Conservation (phyloP, 2,113 vertebrate species). For the Hippocampus abdominalis region DNA sequence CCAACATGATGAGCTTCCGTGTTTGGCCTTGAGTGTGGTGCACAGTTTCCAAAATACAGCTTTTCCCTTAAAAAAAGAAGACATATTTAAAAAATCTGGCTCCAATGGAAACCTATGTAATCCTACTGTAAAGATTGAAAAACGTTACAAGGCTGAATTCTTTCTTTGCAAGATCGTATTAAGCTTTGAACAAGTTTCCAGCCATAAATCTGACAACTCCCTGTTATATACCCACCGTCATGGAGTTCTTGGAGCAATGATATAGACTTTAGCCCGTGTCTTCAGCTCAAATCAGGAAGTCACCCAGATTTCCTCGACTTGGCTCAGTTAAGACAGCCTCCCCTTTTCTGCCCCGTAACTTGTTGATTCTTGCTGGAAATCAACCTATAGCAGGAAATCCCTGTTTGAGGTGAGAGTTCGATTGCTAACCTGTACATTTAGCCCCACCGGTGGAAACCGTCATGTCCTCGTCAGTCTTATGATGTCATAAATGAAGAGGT, state of each 20-base stretch:
- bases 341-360: not conserved
- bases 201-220: not conserved
- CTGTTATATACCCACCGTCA: conserved; percentile 2
- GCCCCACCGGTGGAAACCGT: conserved; percentile 11
- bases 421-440: not conserved
- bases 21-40: not conserved
- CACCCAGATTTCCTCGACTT: not conserved
- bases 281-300: conserved; percentile 59
- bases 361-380: not conserved
- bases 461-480: conserved; percentile 23
- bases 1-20: not conserved
- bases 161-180: not conserved
- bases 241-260: not conserved
- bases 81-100: not conserved
- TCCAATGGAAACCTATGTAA: too few species aligned
- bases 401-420: not conserved
- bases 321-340: conserved; percentile 14
- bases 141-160: not conserved
- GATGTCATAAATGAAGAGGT: conserved; percentile 41
- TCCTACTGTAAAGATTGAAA: not conserved
- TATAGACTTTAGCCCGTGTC: not conserved
- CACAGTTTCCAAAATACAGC: not conserved
- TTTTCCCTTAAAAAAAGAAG: not conserved
- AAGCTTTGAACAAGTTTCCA: not conserved
- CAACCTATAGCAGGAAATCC: not conserved